Evolutionary conservation across 2,113 vertebrate genomes (phyloP).

Genomic region (Prionailurus viverrinus): DNA sequence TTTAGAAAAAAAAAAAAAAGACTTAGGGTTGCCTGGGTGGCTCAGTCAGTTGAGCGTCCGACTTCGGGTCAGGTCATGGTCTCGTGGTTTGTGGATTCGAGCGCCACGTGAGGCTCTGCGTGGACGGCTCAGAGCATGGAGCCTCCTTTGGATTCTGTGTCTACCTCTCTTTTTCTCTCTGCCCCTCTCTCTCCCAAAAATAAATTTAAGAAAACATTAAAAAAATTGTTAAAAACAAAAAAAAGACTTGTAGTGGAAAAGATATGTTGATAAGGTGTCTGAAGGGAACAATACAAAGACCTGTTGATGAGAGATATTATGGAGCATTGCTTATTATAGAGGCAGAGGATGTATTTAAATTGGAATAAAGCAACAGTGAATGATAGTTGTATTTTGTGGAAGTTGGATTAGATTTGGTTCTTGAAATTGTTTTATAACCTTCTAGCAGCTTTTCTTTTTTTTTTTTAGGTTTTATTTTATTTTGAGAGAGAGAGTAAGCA

Average conservation of each 20-base stretch:
- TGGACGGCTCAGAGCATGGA: no score
- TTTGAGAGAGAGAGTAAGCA: no score
- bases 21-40: no score
- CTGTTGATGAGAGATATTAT: background rate
- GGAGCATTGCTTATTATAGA: background rate
- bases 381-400: slow-evolving; percentile 40
- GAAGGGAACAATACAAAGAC: background rate
- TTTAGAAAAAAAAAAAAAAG: slow-evolving; percentile 13
- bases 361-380: background rate
- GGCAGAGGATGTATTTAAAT: slow-evolving; percentile 35
- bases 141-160: no score
- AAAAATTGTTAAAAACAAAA: slow-evolving; percentile 15
- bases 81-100: no score
- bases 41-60: no score
- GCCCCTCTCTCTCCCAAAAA: no score
- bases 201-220: no score
- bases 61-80: no score
- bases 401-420: slow-evolving; percentile 5
- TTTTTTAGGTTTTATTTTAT: no score
- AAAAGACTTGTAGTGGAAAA: background rate
- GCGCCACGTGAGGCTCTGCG: no score
- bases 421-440: slow-evolving; percentile 42
- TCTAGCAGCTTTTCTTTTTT: background rate
- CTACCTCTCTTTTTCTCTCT: no score
- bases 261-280: background rate